phyloP scores from a whole-genome alignment of 2,797 vertebrate genomes.

The Melanotaenia maccullochi region DNA sequence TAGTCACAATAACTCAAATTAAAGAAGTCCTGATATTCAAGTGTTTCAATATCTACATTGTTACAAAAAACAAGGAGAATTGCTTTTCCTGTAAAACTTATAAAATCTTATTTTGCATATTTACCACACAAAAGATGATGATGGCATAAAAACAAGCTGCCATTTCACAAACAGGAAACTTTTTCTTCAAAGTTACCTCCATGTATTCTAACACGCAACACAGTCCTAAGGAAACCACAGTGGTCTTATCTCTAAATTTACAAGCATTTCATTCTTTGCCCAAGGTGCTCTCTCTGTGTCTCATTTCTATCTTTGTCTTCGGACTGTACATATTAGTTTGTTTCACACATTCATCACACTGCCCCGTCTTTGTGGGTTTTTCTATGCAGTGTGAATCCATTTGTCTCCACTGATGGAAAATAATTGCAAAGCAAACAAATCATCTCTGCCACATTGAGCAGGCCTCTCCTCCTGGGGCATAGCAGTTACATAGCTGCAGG shows the following conservation, averaged over 20 bases:
- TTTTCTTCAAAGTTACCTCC: constrained; percentile 10
- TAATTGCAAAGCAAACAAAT: constrained; percentile 99
- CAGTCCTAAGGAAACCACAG: neutral
- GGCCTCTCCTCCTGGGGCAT: constrained; percentile 85
- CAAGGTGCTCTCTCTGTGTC: constrained; percentile 31
- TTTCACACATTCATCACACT: constrained; percentile 51
- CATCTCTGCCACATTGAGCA: constrained; percentile 90
- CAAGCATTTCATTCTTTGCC: constrained; percentile 24
- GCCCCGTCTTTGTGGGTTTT: constrained; percentile 82
- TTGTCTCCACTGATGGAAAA: constrained; percentile 97
- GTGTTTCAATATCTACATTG: neutral
- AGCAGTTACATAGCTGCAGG: constrained; percentile 76
- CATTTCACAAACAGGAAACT: constrained; percentile 2
- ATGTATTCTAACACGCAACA: constrained; percentile 7
- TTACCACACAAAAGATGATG: neutral
- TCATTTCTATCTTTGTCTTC: constrained; percentile 47
- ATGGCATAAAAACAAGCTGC: neutral
- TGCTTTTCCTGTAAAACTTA: too few species aligned
- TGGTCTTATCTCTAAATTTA: neutral
- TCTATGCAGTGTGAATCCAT: constrained; percentile 91
- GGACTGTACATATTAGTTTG: constrained; percentile 51
- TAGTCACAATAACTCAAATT: neutral
- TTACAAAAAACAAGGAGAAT: too few species aligned
- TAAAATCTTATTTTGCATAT: neutral
- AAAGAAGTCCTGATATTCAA: neutral